Conservation (phyloP, 2,113 vertebrate species). For the Cinclus mexicanus region DNA sequence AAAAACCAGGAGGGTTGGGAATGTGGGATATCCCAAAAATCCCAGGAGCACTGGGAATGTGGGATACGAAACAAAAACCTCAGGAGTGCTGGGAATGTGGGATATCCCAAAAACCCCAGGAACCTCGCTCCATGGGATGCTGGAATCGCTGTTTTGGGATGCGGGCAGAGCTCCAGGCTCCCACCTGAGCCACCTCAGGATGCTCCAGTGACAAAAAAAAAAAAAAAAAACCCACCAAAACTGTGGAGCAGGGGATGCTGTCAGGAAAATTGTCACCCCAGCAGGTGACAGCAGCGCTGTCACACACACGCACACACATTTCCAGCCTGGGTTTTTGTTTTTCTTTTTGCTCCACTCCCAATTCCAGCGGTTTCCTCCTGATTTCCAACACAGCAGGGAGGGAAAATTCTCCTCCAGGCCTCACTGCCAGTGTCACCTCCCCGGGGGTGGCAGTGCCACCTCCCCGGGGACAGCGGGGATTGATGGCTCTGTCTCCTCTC, state of each 20-base stretch:
- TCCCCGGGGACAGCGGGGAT: not conserved
- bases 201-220: not conserved
- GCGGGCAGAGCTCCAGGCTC: not conserved
- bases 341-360: not conserved
- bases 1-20: no score
- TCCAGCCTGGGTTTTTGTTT: not conserved
- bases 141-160: fast-evolving
- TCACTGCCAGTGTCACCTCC: not conserved
- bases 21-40: no score
- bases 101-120: no score
- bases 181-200: not conserved
- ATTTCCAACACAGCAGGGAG: not conserved
- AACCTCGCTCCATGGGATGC: not conserved
- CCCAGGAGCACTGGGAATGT: no score
- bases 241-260: not conserved
- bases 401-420: not conserved
- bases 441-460: fast-evolving
- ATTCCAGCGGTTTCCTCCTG: not conserved
- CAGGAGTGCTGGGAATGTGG: no score
- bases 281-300: not conserved
- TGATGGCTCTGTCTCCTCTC: not conserved
- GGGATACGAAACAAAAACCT: no score
- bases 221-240: fast-evolving
- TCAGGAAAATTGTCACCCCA: not conserved
- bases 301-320: fast-evolving